These are phyloP conservation scores for Thalassaphorura encarpata DNA, from an alignment of 1,140 invertebrate genomes.

Conservation along the genomic window DNA sequence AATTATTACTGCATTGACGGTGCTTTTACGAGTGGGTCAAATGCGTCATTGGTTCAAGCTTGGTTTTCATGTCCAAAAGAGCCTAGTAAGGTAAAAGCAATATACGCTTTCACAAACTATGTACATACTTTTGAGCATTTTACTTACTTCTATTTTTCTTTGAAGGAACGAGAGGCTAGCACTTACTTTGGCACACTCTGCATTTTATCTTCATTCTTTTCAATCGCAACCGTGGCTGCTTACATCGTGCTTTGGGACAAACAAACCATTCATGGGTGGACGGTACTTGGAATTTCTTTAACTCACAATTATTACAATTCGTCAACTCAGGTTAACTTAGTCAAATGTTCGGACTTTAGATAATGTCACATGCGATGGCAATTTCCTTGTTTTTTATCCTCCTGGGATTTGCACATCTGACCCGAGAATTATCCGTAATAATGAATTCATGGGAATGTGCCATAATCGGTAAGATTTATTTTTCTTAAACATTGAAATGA, in stretches of 20 bases:
- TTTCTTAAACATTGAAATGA: neutral
- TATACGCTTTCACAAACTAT: too few relatives aligned
- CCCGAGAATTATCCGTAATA: neutral
- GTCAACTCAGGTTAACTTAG: too few relatives aligned
- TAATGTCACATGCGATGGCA: neutral
- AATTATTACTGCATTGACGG: neutral
- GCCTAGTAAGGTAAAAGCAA: too few relatives aligned
- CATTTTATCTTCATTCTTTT: neutral
- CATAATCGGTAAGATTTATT: neutral
- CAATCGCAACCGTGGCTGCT: neutral
- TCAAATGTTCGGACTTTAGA: too few relatives aligned
- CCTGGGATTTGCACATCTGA: neutral
- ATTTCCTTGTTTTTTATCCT: neutral
- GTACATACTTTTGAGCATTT: too few relatives aligned
- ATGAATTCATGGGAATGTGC: neutral
- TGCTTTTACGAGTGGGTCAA: neutral
- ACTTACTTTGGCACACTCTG: neutral
- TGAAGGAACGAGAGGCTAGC: neutral
- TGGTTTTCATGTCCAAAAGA: too few relatives aligned
- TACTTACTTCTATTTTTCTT: neutral
- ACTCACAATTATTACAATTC: too few relatives aligned
- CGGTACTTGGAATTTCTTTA: too few relatives aligned
- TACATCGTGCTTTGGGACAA: neutral
- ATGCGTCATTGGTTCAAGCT: neutral
- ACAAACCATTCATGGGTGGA: neutral